Evolutionary conservation across 2,797 vertebrate genomes (phyloP).

Genomic region (Spinibarbus caldwelli): DNA sequence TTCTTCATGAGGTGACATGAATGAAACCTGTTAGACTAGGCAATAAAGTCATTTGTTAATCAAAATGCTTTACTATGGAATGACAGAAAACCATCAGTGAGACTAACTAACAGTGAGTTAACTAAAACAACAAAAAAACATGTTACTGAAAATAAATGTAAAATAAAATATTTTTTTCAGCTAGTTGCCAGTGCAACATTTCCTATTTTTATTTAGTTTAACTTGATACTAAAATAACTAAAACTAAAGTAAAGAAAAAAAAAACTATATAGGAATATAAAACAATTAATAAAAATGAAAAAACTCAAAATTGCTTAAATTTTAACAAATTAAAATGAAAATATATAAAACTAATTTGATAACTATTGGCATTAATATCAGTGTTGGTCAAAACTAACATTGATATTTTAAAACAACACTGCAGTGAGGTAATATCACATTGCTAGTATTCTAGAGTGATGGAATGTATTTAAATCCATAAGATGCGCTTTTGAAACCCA

Average conservation of each 20-base stretch:
- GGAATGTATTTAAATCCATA: neutral
- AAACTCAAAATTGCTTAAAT: neutral
- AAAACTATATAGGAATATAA: too few species aligned
- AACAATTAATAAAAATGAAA: too few species aligned
- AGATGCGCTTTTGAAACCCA: neutral
- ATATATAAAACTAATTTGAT: neutral
- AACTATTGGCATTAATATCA: neutral
- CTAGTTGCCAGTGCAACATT: neutral
- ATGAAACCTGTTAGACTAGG: conserved; percentile 10
- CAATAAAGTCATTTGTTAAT: neutral
- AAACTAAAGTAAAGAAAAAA: too few species aligned
- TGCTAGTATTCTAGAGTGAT: neutral
- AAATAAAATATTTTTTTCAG: neutral
- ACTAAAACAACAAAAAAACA: neutral
- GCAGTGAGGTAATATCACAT: neutral
- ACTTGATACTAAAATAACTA: neutral
- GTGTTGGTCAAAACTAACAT: neutral
- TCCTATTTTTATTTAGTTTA: neutral
- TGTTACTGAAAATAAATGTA: too few species aligned
- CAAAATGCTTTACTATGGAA: neutral
- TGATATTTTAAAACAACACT: neutral
- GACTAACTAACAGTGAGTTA: neutral
- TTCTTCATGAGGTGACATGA: conserved; percentile 1
- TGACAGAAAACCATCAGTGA: too few species aligned
- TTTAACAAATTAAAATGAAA: neutral